Conservation (phyloP, 1,140 invertebrate genomes). For the Pseudomyrmex concolor region DNA sequence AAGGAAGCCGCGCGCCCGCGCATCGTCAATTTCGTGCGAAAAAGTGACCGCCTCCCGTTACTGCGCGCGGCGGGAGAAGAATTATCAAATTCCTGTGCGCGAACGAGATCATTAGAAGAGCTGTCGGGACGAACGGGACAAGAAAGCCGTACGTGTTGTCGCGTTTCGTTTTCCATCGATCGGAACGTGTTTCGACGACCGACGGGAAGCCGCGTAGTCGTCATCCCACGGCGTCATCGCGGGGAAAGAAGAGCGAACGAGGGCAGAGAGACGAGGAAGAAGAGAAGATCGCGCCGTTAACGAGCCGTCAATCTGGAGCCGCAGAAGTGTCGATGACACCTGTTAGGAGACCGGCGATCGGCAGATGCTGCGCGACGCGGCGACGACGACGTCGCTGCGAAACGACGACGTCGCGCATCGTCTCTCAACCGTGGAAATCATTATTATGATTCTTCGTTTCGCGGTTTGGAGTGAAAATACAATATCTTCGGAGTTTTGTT, state of each 20-base stretch:
- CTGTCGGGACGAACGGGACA: slow-evolving; percentile 44
- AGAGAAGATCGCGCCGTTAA: slow-evolving; percentile 46
- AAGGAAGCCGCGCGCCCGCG: background rate
- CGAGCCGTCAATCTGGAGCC: slow-evolving; percentile 56
- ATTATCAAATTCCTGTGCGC: slow-evolving; percentile 66
- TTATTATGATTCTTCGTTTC: slow-evolving; percentile 14
- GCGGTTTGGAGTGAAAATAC: slow-evolving; percentile 38
- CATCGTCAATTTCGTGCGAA: slow-evolving; percentile 8
- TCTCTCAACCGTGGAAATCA: slow-evolving; percentile 38
- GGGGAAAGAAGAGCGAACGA: slow-evolving; percentile 51
- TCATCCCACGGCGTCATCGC: background rate
- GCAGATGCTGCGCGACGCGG: slow-evolving; percentile 45
- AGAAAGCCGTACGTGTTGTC: slow-evolving; percentile 68
- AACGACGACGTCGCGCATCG: slow-evolving; percentile 10
- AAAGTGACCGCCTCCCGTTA: slow-evolving; percentile 9
- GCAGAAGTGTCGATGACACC: slow-evolving; percentile 62
- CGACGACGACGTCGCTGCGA: background rate
- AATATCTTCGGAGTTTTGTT: background rate
- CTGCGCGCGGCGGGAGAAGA: slow-evolving; percentile 11
- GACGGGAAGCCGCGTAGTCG: slow-evolving; percentile 16
- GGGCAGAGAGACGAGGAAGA: slow-evolving; percentile 9
- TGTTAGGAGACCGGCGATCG: slow-evolving; percentile 21
- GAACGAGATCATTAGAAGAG: slow-evolving; percentile 68
- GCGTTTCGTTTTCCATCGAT: slow-evolving; percentile 54
- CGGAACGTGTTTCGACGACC: slow-evolving; percentile 64